These are phyloP conservation scores for Thalpophila matura DNA, from an alignment of 2,888 invertebrate genomes.

Conservation along the genomic window DNA sequence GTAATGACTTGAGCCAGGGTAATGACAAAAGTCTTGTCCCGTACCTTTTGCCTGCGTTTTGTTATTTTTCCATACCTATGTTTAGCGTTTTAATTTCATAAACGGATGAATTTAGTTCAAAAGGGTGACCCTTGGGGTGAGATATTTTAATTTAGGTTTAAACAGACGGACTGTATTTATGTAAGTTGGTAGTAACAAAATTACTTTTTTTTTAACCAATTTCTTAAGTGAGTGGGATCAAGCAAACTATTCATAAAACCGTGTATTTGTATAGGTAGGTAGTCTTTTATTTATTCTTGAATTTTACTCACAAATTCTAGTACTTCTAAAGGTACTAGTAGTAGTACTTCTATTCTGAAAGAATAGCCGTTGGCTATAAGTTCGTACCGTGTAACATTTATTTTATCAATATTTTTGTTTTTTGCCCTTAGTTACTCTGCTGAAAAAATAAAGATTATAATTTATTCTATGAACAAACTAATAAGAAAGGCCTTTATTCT, in stretches of 20 bases:
- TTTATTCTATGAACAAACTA: too few relatives aligned
- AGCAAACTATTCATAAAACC: neutral
- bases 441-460: neutral
- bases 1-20: conserved; percentile 29
- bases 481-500: neutral
- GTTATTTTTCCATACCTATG: conserved; percentile 17
- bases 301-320: neutral
- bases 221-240: neutral
- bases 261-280: neutral
- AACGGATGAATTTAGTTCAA: conserved; percentile 47
- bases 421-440: conserved; percentile 2
- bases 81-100: conserved; percentile 55
- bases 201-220: neutral
- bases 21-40: conserved; percentile 27
- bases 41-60: conserved; percentile 27
- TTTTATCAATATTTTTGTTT: neutral
- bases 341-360: neutral
- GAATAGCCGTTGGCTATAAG: neutral
- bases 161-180: neutral
- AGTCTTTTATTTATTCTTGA: neutral
- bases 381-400: too few relatives aligned
- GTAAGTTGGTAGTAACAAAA: neutral
- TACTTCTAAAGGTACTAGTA: conserved; percentile 1
- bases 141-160: conserved; percentile 31
- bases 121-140: conserved; percentile 12